Percentiles rank a stretch among this genome's conserved stretches.
Evolutionary conservation across 2,113 vertebrate species (phyloP).

Genomic region (Oophaga pumilio): DNA sequence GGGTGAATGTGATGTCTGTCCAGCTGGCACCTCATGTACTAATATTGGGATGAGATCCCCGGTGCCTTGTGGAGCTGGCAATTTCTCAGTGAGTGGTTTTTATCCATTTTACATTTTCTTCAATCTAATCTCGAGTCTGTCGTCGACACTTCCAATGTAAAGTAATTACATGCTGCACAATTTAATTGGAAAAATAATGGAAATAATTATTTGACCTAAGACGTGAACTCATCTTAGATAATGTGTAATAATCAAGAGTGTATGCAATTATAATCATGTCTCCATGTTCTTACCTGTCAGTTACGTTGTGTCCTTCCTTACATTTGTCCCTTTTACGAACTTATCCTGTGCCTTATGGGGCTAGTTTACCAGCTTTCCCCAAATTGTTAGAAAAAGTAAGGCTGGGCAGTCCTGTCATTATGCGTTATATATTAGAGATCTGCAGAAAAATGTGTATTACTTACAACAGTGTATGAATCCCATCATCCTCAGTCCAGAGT

Average conservation of each 20-base stretch:
- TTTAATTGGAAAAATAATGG: neutral
- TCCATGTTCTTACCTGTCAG: too few species aligned
- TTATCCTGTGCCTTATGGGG: too few species aligned
- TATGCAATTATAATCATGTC: too few species aligned
- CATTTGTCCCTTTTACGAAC: too few species aligned
- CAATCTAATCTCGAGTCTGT: neutral
- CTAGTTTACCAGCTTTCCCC: too few species aligned
- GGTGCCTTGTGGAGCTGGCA: slow-evolving; percentile 77
- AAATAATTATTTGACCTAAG: neutral
- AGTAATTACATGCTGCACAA: neutral
- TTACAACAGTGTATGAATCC: too few species aligned
- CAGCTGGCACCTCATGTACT: slow-evolving; percentile 83
- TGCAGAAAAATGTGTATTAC: too few species aligned
- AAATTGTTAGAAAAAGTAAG: too few species aligned
- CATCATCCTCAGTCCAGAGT: too few species aligned
- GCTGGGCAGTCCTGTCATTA: too few species aligned
- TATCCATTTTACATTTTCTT: neutral
- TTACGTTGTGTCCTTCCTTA: too few species aligned
- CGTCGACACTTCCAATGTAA: neutral
- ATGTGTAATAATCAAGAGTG: neutral
- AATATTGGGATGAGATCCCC: slow-evolving; percentile 77
- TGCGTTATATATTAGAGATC: too few species aligned
- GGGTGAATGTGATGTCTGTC: slow-evolving; percentile 78
- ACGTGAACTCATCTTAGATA: neutral
- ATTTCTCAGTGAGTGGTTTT: slow-evolving; percentile 83